Evolutionary conservation across 2,797 vertebrate species (phyloP).

Genomic region (Melanotaenia trifasciata): DNA sequence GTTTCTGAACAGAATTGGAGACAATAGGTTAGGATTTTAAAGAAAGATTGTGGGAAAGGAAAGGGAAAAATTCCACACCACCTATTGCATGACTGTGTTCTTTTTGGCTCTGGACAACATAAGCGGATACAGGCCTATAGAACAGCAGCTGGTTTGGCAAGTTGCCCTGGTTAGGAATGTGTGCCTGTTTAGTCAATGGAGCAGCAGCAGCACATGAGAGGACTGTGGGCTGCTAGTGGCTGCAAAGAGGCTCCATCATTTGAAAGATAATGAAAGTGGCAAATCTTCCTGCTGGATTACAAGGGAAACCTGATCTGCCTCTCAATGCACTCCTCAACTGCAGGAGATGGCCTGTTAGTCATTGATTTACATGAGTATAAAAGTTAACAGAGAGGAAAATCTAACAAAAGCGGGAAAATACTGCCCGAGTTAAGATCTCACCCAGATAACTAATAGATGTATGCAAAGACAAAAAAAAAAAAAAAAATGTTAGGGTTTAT

Average conservation of each 20-base stretch:
- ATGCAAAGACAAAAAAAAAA: constrained; percentile 5
- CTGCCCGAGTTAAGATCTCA: neutral
- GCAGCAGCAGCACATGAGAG: constrained; percentile 63
- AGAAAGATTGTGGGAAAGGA: neutral
- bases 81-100: constrained; percentile 62
- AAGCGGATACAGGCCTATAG: constrained; percentile 78
- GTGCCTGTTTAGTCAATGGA: constrained; percentile 75
- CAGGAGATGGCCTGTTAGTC: constrained; percentile 4
- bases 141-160: constrained; percentile 81
- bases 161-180: constrained; percentile 78
- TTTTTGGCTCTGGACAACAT: constrained; percentile 58
- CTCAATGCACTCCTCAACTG: constrained; percentile 26
- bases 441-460: constrained; percentile 1
- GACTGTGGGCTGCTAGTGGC: constrained; percentile 52
- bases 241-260: constrained; percentile 65
- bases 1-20: neutral
- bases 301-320: constrained; percentile 30
- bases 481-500: neutral
- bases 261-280: constrained; percentile 64
- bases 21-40: constrained; percentile 8
- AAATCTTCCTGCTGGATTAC: constrained; percentile 52
- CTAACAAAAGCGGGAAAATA: neutral
- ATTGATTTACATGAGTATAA: constrained; percentile 28
- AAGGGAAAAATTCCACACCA: constrained; percentile 15
- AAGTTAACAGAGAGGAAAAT: neutral